phyloP scores from a whole-genome alignment of 2,888 invertebrate genomes.

The Eristalis arbustorum region DNA sequence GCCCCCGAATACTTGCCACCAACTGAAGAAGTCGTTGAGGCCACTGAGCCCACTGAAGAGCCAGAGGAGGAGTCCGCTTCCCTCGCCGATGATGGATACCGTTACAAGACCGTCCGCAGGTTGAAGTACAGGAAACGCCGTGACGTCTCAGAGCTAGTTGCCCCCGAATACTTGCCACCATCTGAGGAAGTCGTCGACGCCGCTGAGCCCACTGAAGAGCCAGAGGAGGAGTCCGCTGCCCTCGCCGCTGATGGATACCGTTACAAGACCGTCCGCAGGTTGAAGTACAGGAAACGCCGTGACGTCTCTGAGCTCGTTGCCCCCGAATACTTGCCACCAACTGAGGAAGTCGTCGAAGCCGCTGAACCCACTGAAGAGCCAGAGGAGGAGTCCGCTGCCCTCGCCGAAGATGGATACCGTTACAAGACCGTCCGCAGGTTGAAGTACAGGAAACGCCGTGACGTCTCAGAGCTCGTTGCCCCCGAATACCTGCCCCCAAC shows the following conservation, averaged over 20 bases:
- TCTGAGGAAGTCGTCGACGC: constrained; percentile 15
- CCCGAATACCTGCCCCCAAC: constrained; percentile 73
- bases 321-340: constrained; percentile 73
- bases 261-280: constrained; percentile 46
- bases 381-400: constrained; percentile 71
- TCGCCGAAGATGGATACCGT: constrained; percentile 52
- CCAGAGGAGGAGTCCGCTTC: neutral
- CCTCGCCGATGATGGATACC: constrained; percentile 27
- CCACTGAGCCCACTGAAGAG: too few relatives aligned
- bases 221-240: constrained; percentile 16
- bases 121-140: constrained; percentile 36
- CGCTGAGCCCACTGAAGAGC: constrained; percentile 16
- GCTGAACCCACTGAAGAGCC: constrained; percentile 57
- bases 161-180: constrained; percentile 65
- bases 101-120: constrained; percentile 29
- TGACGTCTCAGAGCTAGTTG: constrained; percentile 26
- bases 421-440: constrained; percentile 54
- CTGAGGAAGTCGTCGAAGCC: constrained; percentile 61
- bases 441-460: constrained; percentile 42
- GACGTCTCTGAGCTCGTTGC: constrained; percentile 30
- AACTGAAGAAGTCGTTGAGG: constrained; percentile 65
- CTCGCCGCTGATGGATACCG: constrained; percentile 44
- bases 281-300: constrained; percentile 36
- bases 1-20: constrained; percentile 73
- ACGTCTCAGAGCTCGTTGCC: constrained; percentile 41